These are phyloP conservation scores for Micronycteris hirsuta DNA, from an alignment of 2,113 vertebrate species.

Conservation along the genomic window DNA sequence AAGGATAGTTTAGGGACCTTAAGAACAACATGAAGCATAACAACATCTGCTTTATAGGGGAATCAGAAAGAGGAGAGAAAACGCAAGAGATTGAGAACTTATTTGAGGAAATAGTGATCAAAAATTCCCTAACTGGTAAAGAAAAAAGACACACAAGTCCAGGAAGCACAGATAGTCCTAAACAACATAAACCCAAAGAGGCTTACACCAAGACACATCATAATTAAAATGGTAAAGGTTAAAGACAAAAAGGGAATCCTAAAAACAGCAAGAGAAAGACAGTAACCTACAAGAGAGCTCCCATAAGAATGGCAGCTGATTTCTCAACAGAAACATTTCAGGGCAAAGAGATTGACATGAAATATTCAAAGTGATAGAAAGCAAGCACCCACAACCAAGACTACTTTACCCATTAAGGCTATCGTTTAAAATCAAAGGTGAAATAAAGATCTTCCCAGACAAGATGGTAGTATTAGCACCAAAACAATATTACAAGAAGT, in stretches of 20 bases:
- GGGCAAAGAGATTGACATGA: neutral
- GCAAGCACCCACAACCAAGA: neutral
- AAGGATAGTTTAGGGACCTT: neutral
- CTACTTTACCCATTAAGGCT: neutral
- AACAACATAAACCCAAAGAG: neutral
- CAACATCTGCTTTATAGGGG: neutral
- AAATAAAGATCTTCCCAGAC: neutral
- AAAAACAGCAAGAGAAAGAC: neutral
- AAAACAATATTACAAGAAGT: neutral
- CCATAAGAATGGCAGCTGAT: neutral
- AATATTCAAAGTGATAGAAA: neutral
- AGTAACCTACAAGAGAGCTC: neutral
- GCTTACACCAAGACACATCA: neutral
- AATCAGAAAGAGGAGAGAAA: neutral
- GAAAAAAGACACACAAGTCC: neutral
- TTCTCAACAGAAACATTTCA: neutral
- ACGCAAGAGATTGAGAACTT: neutral
- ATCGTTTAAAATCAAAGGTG: neutral
- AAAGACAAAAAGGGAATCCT: neutral
- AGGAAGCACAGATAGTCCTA: neutral
- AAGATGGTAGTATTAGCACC: neutral
- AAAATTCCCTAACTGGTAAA: neutral
- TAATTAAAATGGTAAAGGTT: neutral
- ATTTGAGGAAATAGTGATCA: neutral
- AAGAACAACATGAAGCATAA: neutral